Evolutionary conservation across 2,797 vertebrate species (phyloP).

Genomic region (Smutsia temminckii): DNA sequence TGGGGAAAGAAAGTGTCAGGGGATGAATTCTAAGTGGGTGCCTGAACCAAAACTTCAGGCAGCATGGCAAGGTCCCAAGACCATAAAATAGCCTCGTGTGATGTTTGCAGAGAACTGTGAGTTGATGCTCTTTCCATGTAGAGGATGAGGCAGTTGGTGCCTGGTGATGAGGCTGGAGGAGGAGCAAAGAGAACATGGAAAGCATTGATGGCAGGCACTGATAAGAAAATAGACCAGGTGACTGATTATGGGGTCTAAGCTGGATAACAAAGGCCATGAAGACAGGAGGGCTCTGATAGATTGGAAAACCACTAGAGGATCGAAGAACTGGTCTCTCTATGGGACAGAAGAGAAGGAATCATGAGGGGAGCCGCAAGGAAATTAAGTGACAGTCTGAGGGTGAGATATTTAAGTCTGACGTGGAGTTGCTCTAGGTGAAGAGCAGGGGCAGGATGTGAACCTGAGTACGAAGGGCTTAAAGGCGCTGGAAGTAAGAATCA

Average conservation of each 20-base stretch:
- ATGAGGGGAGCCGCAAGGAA: fast-evolving
- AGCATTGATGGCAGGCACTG: no score
- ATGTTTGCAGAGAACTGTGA: not conserved
- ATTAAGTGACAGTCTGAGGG: not conserved
- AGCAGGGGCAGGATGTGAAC: not conserved
- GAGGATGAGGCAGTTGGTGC: not conserved
- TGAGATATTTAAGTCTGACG: not conserved
- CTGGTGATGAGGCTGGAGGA: not conserved
- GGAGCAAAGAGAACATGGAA: fast-evolving
- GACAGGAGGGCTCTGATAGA: not conserved
- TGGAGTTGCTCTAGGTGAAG: not conserved
- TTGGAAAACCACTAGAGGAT: not conserved
- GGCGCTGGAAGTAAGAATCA: not conserved
- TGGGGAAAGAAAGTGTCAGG: not conserved
- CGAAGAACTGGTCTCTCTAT: not conserved
- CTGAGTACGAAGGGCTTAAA: not conserved
- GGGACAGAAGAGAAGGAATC: not conserved
- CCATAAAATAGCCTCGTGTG: not conserved
- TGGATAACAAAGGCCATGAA: not conserved
- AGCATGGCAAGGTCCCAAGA: not conserved
- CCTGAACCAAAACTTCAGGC: not conserved
- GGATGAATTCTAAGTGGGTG: not conserved
- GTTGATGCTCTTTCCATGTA: not conserved
- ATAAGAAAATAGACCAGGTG: not conserved
- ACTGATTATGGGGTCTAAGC: not conserved